Evolutionary conservation across 2,113 vertebrate species (phyloP).

Genomic region (Heliornis fulica): DNA sequence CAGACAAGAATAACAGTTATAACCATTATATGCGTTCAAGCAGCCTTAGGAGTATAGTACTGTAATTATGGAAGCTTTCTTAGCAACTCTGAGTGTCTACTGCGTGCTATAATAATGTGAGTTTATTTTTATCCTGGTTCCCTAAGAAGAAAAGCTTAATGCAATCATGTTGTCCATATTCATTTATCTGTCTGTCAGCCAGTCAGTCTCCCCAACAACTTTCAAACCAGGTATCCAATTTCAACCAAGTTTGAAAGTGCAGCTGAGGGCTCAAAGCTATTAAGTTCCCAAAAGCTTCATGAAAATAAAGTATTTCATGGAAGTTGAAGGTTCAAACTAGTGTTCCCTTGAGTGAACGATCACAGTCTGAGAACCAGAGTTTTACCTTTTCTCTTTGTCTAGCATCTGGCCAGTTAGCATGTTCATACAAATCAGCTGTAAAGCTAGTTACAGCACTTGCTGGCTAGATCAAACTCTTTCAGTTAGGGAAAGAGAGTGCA

Average conservation of each 20-base stretch:
- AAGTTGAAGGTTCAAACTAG: neutral
- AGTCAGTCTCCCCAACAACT: neutral
- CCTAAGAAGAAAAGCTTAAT: neutral
- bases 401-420: neutral
- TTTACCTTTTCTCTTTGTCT: neutral
- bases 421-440: neutral
- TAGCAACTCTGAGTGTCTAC: neutral
- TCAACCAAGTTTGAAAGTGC: neutral
- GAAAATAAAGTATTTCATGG: neutral
- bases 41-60: neutral
- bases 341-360: neutral
- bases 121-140: slow-evolving; percentile 24
- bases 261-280: neutral
- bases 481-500: neutral
- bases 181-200: neutral
- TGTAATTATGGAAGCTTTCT: slow-evolving; percentile 9
- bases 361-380: neutral
- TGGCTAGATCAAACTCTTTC: neutral
- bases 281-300: neutral
- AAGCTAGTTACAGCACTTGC: neutral
- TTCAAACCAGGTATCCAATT: neutral
- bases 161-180: neutral
- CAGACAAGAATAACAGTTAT: slow-evolving; percentile 2
- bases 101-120: neutral
- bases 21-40: neutral